These are phyloP conservation scores for Brachyhypopomus gauderio DNA, from an alignment of 2,113 vertebrate genomes.

Conservation along the genomic window DNA sequence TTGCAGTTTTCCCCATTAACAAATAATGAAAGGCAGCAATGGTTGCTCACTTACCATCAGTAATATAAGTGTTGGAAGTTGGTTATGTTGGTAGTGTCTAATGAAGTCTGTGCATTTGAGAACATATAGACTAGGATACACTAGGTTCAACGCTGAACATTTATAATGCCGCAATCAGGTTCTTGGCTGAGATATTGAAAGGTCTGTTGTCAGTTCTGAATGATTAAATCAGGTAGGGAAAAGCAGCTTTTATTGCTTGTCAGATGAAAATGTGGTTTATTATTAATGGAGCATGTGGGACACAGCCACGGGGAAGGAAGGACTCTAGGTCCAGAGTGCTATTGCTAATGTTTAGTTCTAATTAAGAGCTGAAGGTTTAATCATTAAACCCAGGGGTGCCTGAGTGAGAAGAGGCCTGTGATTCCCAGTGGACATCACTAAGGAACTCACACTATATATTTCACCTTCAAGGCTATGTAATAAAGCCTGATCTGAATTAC, in stretches of 20 bases:
- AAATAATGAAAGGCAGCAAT: not conserved
- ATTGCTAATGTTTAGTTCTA: slow-evolving; percentile 35
- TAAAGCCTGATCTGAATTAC: slow-evolving; percentile 3
- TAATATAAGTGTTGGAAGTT: not conserved
- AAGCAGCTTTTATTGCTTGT: not conserved
- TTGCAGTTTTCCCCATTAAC: not conserved
- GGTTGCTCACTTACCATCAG: not conserved
- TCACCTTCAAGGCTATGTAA: not conserved
- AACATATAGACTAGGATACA: not conserved
- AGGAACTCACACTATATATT: not conserved
- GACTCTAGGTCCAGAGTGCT: not conserved
- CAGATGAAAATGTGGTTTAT: slow-evolving; percentile 19
- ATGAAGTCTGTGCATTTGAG: not conserved
- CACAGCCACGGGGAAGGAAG: slow-evolving; percentile 23
- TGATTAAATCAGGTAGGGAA: slow-evolving; percentile 26
- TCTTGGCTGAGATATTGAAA: slow-evolving; percentile 13
- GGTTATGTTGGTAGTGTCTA: not conserved
- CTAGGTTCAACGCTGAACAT: not conserved
- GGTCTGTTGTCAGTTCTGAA: slow-evolving; percentile 31
- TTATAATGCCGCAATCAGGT: not conserved
- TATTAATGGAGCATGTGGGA: slow-evolving; percentile 30
- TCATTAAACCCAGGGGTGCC: slow-evolving; percentile 12
- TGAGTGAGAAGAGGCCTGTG: slow-evolving; percentile 9
- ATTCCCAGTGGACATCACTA: not conserved
- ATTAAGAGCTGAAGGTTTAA: slow-evolving; percentile 33